Conservation (phyloP, 2,113 vertebrate genomes). For the Corythoichthys haematopterus region DNA sequence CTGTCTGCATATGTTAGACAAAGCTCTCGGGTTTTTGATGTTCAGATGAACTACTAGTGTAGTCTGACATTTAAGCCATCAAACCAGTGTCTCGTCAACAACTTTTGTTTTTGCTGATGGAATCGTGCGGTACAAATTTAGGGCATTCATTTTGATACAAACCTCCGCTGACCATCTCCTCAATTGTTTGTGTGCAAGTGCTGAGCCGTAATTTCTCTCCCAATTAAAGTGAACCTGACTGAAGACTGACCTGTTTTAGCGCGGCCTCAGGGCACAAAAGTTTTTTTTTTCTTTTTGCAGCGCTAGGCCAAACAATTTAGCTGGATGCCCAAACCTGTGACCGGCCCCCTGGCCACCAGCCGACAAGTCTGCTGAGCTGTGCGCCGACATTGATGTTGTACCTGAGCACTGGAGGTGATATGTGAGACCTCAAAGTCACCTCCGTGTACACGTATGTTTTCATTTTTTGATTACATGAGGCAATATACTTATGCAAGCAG, state of each 20-base stretch:
- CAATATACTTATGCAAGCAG: not conserved
- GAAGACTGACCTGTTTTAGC: conserved; percentile 65
- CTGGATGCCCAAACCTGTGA: conserved; percentile 49
- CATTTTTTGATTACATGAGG: not conserved
- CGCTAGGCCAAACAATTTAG: conserved; percentile 29
- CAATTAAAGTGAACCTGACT: conserved; percentile 72
- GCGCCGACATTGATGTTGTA: not conserved
- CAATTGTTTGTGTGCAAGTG: conserved; percentile 42
- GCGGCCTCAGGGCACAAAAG: conserved; percentile 58
- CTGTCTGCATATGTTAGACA: no score
- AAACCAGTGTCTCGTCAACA: conserved; percentile 20
- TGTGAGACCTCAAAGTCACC: conserved; percentile 37
- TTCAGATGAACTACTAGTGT: not conserved
- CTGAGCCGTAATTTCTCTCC: conserved; percentile 60
- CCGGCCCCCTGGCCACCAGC: conserved; percentile 31
- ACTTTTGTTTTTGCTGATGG: conserved; percentile 51
- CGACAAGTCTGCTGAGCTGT: conserved; percentile 53
- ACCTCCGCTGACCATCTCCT: conserved; percentile 49
- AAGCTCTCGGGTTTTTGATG: not conserved
- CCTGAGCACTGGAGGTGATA: conserved; percentile 37
- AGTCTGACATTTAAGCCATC: conserved; percentile 3
- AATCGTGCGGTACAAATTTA: conserved; percentile 31
- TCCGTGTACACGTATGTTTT: not conserved
- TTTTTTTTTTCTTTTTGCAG: conserved; percentile 56
- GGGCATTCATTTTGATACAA: conserved; percentile 52